Base-by-base conservation (phyloP, 1,140 invertebrate species). In the Glomeris maerens region DNA sequence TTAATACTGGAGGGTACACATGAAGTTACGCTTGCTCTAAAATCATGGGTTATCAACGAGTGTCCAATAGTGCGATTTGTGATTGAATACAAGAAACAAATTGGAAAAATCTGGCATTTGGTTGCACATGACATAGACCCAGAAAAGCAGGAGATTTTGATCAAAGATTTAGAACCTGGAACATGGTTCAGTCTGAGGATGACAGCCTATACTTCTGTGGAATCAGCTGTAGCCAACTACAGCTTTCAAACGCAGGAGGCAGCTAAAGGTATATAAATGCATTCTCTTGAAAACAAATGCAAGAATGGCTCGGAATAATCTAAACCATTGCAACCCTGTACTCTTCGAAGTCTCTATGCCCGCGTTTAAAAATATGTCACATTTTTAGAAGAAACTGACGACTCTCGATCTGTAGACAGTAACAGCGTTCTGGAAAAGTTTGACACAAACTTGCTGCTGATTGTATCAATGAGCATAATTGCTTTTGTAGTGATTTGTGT, bases 241-340 rank as follows among this genome's bases (percentile, higher is more conserved):
- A 85, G 89, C 72, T 94, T 95, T 67, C 88, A 87, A n/a, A 96
- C 93, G 14, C 74, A 96, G 5, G 94, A 89, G 22, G 78, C 87
- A 53, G 87, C 84, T 58, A 92, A 91, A 78, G 85, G 87, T 92
- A 76, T n/a, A n/a, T n/a, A n/a, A n/a, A n/a, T n/a, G n/a, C n/a
- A n/a, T n/a, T n/a, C n/a, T n/a, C n/a, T n/a, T n/a, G n/a, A n/a
- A n/a, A n/a, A n/a, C n/a, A n/a, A n/a, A n/a, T n/a, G n/a, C n/a
- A n/a, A n/a, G n/a, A n/a, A n/a, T n/a, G n/a, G n/a, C n/a, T n/a
- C n/a, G n/a, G n/a, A n/a, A n/a, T n/a, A n/a, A n/a, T n/a, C n/a
- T n/a, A n/a, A n/a, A n/a, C n/a, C n/a, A n/a, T n/a, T n/a, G n/a
- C n/a, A n/a, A n/a, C n/a, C n/a, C n/a, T n/a, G n/a, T n/a, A n/a